phyloP scores from a whole-genome alignment of 2,797 vertebrate genomes.

The Silurus aristotelis region DNA sequence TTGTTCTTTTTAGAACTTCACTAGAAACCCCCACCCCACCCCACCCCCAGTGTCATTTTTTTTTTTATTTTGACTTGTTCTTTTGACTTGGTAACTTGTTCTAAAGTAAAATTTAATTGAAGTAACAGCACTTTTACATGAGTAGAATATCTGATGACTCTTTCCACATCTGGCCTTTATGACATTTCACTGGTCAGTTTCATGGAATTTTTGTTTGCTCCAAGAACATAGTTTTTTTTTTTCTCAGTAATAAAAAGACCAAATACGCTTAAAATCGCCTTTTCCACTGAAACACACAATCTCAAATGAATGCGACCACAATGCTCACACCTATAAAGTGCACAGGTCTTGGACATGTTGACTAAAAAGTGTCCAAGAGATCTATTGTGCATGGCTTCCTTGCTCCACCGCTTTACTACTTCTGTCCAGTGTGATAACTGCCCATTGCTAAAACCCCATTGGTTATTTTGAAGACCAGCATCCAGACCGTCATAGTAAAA shows the following conservation, averaged over 20 bases:
- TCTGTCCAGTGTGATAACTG: not conserved
- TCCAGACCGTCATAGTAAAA: not conserved
- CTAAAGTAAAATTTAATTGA: too few species aligned
- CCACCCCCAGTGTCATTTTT: too few species aligned
- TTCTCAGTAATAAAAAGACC: not conserved
- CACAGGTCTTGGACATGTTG: not conserved
- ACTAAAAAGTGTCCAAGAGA: not conserved
- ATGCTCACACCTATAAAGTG: not conserved
- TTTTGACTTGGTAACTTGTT: too few species aligned
- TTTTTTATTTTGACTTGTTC: too few species aligned
- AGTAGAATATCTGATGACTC: too few species aligned
- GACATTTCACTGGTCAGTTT: not conserved
- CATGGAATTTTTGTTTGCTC: not conserved
- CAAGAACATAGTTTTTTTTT: not conserved
- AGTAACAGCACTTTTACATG: too few species aligned
- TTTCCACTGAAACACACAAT: not conserved
- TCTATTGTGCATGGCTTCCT: not conserved
- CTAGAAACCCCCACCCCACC: too few species aligned
- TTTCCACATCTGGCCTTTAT: too few species aligned
- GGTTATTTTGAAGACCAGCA: not conserved
- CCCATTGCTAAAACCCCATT: not conserved
- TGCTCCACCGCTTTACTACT: not conserved
- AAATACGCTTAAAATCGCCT: not conserved
- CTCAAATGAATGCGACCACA: not conserved
- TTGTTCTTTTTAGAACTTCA: too few species aligned